Evolutionary conservation across 2,797 vertebrate species (phyloP).

Genomic region (Sebastes hopkinsi): DNA sequence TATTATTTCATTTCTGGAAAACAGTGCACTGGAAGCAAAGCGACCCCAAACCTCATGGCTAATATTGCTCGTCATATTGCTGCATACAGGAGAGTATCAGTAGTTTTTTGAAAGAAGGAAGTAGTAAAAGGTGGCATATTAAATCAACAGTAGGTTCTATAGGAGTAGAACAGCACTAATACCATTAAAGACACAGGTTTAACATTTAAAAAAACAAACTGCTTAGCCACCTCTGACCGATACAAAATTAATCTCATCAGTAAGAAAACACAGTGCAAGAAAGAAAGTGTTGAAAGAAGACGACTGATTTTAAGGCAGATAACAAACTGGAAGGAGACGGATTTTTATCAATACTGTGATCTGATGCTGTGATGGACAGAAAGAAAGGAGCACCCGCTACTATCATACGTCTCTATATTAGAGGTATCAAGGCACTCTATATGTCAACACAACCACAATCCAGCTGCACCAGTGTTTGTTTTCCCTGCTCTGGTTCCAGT

Average conservation of each 20-base stretch:
- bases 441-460: not conserved
- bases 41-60: not conserved
- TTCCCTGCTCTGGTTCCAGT: conserved; percentile 10
- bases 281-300: conserved; percentile 10
- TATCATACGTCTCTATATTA: not conserved
- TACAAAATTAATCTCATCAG: conserved; percentile 40
- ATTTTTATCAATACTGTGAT: not conserved
- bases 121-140: not conserved
- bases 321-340: not conserved
- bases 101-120: conserved; percentile 23
- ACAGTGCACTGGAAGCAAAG: not conserved
- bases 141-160: not conserved
- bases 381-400: not conserved
- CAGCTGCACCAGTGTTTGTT: conserved; percentile 12
- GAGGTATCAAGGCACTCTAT: not conserved
- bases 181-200: conserved; percentile 1
- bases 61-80: not conserved
- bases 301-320: not conserved
- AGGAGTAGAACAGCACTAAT: not conserved
- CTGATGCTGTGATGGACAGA: not conserved
- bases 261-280: conserved; percentile 19
- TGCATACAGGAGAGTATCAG: conserved; percentile 33
- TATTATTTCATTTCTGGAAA: not conserved
- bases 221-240: not conserved
- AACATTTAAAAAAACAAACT: not conserved